phyloP scores from a whole-genome alignment of 2,113 vertebrate species.

The Ursus arctos region DNA sequence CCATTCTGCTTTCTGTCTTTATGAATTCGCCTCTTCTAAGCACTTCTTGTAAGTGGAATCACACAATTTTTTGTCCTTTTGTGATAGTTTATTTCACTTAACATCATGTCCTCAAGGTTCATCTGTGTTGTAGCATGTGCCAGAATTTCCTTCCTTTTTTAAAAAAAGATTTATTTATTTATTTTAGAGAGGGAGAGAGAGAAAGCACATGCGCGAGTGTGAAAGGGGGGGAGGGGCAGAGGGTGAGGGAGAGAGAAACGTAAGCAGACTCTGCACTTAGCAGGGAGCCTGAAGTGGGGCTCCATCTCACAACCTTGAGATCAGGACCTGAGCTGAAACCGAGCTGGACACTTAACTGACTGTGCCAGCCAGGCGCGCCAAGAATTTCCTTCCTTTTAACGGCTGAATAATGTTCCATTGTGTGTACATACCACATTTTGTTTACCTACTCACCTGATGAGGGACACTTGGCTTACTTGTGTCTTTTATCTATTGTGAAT shows the following conservation, averaged over 20 bases:
- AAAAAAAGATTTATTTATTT: neutral
- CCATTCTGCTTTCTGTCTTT: neutral
- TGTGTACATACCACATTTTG: neutral
- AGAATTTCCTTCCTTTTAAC: slow-evolving; percentile 60
- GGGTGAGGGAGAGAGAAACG: neutral
- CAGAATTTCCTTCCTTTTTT: slow-evolving; percentile 38
- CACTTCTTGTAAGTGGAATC: neutral
- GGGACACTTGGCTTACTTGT: neutral
- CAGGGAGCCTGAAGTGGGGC: neutral
- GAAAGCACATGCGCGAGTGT: neutral
- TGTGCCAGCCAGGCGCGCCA: neutral
- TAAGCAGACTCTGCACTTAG: neutral
- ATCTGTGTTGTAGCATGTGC: neutral
- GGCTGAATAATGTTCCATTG: neutral
- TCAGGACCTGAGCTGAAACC: neutral
- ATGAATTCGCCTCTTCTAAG: neutral
- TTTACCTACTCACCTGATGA: neutral
- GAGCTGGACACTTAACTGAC: neutral
- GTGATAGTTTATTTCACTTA: slow-evolving; percentile 1
- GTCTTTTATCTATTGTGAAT: neutral
- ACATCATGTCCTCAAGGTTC: neutral
- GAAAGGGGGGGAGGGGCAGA: neutral
- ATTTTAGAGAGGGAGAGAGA: neutral
- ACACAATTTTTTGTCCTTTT: slow-evolving; percentile 4
- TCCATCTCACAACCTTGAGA: neutral